Evolutionary conservation across 1,140 invertebrate genomes (phyloP).

Genomic region (Drosophila gunungcola): DNA sequence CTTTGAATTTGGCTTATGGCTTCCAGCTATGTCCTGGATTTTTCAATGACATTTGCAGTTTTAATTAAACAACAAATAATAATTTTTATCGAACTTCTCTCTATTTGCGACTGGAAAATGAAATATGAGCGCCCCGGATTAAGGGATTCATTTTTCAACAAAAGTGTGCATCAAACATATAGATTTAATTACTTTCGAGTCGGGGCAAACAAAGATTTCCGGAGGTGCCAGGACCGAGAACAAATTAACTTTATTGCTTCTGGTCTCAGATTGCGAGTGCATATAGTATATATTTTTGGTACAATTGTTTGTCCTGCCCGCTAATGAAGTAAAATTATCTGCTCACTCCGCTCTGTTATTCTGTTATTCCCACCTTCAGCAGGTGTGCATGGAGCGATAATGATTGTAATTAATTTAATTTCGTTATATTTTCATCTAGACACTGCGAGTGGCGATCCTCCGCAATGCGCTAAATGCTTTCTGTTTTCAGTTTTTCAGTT

Average conservation of each 20-base stretch:
- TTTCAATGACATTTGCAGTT: slow-evolving; percentile 79
- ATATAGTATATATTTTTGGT: slow-evolving; percentile 7
- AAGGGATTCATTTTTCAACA: slow-evolving; percentile 23
- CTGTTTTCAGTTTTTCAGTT: slow-evolving; percentile 40
- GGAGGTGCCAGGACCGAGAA: slow-evolving; percentile 4
- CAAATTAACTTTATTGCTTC: slow-evolving; percentile 67
- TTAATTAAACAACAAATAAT: slow-evolving; percentile 77
- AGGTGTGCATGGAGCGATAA: slow-evolving; percentile 69
- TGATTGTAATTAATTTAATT: slow-evolving; percentile 84
- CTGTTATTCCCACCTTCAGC: slow-evolving; percentile 13
- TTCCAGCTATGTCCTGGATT: slow-evolving; percentile 55
- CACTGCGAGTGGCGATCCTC: slow-evolving; percentile 46
- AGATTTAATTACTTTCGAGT: slow-evolving; percentile 51
- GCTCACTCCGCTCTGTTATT: slow-evolving; percentile 17
- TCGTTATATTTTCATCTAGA: slow-evolving; percentile 83
- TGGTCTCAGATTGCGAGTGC: slow-evolving; percentile 12
- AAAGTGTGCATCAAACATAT: slow-evolving; percentile 34
- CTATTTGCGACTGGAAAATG: slow-evolving; percentile 15
- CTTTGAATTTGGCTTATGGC: slow-evolving; percentile 48
- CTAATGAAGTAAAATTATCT: slow-evolving; percentile 79
- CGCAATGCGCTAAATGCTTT: slow-evolving; percentile 78
- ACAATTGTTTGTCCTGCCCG: slow-evolving; percentile 3
- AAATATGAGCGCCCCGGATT: slow-evolving; percentile 17
- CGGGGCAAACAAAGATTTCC: slow-evolving; percentile 12
- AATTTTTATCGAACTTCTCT: slow-evolving; percentile 31